phyloP scores from a whole-genome alignment of 2,797 vertebrate species.

The Halcyon chelicuti region DNA sequence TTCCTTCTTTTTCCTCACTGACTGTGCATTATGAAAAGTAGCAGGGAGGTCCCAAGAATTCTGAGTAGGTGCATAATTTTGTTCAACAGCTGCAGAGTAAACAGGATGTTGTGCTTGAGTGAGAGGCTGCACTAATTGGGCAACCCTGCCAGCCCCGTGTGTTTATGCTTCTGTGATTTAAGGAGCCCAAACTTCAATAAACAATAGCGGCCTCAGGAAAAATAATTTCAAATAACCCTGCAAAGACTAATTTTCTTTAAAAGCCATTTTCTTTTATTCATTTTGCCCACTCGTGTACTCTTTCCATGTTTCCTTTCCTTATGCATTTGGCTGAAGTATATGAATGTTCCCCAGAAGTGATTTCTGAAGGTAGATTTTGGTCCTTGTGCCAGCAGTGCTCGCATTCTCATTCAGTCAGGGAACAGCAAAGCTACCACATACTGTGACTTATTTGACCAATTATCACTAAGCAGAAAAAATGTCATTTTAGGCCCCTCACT shows the following conservation, averaged over 20 bases:
- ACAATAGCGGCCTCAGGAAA: background rate
- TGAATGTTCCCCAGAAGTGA: conserved; percentile 19
- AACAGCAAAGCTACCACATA: background rate
- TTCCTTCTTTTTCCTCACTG: background rate
- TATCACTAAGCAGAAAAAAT: background rate
- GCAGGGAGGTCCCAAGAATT: background rate
- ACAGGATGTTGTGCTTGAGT: background rate
- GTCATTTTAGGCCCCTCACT: background rate
- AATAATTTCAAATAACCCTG: background rate
- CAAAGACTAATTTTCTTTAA: background rate
- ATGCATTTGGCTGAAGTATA: background rate
- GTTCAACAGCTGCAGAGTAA: background rate
- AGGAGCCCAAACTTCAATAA: background rate
- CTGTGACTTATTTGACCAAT: conserved; percentile 2
- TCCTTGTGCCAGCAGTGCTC: background rate
- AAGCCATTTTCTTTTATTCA: background rate
- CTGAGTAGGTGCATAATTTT: background rate
- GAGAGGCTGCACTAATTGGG: background rate
- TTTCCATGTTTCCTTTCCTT: background rate
- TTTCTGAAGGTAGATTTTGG: conserved; percentile 41
- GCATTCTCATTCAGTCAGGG: background rate
- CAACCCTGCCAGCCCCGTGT: background rate
- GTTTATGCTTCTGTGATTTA: background rate
- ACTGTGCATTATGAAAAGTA: background rate
- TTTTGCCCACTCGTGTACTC: background rate